phyloP scores from a whole-genome alignment of 2,888 invertebrate genomes.

The Caenorhabditis japonica region DNA sequence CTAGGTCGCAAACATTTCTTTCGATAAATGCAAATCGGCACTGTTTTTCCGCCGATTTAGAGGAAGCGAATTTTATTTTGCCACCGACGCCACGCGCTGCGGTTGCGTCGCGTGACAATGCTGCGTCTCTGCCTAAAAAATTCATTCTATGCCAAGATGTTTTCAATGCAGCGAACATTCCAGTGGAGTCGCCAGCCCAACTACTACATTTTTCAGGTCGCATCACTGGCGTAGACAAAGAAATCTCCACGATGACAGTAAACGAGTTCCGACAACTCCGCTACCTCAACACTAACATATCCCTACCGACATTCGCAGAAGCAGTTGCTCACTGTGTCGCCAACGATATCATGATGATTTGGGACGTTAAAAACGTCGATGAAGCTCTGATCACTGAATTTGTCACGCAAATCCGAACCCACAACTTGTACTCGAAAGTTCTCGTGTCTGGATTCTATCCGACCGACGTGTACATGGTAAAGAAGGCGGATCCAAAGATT shows the following conservation, averaged over 20 bases:
- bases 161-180: no score
- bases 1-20: no score
- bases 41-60: no score
- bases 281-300: conserved; percentile 29
- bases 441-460: conserved; percentile 49
- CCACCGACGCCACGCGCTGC: no score
- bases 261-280: conserved; percentile 45
- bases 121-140: no score
- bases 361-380: conserved; percentile 52
- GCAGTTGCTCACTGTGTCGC: conserved; percentile 34
- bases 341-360: conserved; percentile 46
- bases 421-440: conserved; percentile 48
- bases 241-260: conserved; percentile 41
- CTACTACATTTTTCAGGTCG: conserved; percentile 16
- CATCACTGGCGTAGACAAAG: conserved; percentile 42
- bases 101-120: no score
- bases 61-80: no score
- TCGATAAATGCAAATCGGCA: no score
- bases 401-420: conserved; percentile 28
- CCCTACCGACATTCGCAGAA: conserved; percentile 48
- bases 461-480: conserved; percentile 40
- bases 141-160: no score
- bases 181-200: no score
- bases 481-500: conserved; percentile 44
- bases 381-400: conserved; percentile 41